These are phyloP conservation scores for Polypterus senegalus DNA, from an alignment of 2,113 vertebrate genomes.

Conservation along the genomic window DNA sequence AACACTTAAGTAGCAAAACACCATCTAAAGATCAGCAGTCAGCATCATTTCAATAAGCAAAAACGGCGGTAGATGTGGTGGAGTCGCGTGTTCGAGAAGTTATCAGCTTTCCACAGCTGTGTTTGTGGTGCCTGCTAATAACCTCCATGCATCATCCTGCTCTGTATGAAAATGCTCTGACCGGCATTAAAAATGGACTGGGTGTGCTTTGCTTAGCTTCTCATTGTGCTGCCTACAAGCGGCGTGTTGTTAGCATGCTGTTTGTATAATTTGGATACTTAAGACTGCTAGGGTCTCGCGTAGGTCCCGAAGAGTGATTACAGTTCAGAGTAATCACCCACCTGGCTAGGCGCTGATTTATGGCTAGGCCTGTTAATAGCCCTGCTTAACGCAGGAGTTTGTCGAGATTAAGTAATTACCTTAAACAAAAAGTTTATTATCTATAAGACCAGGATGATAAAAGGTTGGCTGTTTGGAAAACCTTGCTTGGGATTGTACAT, in stretches of 20 bases:
- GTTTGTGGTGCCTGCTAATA: conserved; percentile 52
- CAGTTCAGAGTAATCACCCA: conserved; percentile 63
- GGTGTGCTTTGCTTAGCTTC: conserved; percentile 22
- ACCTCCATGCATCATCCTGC: conserved; percentile 66
- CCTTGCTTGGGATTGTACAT: conserved; percentile 15
- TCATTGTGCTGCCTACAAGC: conserved; percentile 24
- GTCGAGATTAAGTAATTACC: conserved; percentile 77
- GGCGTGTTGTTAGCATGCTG: conserved; percentile 57
- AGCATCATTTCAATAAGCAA: conserved; percentile 22
- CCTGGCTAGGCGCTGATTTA: conserved; percentile 67
- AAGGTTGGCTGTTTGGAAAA: conserved; percentile 46
- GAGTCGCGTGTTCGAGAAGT: conserved; percentile 23
- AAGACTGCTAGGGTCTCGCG: conserved; percentile 57
- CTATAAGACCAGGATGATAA: conserved; percentile 61
- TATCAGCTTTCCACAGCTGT: conserved; percentile 56
- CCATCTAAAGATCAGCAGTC: neutral
- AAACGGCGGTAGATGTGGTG: conserved; percentile 20
- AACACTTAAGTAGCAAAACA: no score
- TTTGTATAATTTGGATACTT: conserved; percentile 65
- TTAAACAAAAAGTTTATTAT: conserved; percentile 73
- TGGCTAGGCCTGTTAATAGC: conserved; percentile 60
- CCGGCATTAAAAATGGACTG: conserved; percentile 48
- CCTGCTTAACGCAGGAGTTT: conserved; percentile 65
- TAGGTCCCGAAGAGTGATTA: conserved; percentile 60
- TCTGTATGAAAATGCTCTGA: conserved; percentile 36